Evolutionary conservation across 2,113 vertebrate species (phyloP), one percentile per base, ranked within the genome.

Genomic region (Potamarius usumacintae): DNA sequence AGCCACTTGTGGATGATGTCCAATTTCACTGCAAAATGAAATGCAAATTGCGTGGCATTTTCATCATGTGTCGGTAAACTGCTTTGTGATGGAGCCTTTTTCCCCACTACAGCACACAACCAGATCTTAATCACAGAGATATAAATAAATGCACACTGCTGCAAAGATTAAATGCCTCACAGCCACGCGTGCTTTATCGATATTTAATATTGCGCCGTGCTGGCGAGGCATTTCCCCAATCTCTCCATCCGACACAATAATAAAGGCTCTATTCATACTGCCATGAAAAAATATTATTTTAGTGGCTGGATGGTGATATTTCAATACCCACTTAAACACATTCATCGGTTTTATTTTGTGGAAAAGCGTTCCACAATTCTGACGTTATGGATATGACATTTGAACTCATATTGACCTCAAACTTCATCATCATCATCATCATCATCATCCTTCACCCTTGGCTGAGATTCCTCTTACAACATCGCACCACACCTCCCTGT

Each of bases 121-220:
- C 50, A 83, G 48, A 58, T 52, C 82, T 57, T 83, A 74, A 82
- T 86, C 52, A 87, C 27, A 71, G 60, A 62, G 20, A 84, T 57
- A 71, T 25, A 80, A 88, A 71, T 25, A 80, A 88, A 89, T 87
- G 76, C 79, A 77, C 50, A 77, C n/a, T 83, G 88, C 86, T 89
- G 88, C 87, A 86, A 85, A 90, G 84, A 83, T 87, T 83, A 87
- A 89, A 89, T 88, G 87, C 79, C 79, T 90, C 85, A 85, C 89
- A 91, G 89, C 82, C 84, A 78, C 69, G 89, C 90, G 88, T 88
- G 91, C 90, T 91, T 85, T 87, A 93, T 92, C 90, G 92, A 92
- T 91, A 91, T 92, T 82, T 92, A 93, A 92, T 92, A 92, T 90
- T 88, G 84, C 85, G 58, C 85, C 69, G 88, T 88, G 91, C 88